Percentiles rank a stretch among this genome's conserved stretches.
phyloP scores from a whole-genome alignment of 2,797 vertebrate species.

The Saguinus oedipus region DNA sequence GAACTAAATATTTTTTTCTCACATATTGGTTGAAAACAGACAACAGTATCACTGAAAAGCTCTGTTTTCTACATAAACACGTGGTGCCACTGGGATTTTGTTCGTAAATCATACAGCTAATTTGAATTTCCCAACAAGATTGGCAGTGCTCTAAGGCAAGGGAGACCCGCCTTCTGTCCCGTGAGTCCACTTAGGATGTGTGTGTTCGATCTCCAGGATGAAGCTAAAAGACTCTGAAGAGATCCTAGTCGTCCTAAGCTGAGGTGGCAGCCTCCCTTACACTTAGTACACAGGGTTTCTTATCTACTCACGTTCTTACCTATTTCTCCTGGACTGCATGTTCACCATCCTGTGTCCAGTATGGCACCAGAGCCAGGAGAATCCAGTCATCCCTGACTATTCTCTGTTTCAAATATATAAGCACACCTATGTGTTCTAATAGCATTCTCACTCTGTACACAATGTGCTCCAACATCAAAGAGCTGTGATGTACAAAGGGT shows the following conservation, averaged over 20 bases:
- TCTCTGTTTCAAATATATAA: neutral
- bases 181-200: neutral
- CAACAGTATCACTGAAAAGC: neutral
- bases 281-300: neutral
- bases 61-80: neutral
- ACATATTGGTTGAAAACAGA: neutral
- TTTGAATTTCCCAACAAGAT: neutral
- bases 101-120: neutral
- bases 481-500: neutral
- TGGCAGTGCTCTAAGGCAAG: neutral
- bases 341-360: neutral
- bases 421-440: neutral
- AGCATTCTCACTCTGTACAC: neutral
- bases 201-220: neutral
- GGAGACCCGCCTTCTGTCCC: neutral
- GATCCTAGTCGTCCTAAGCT: neutral
- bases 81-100: neutral
- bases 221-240: neutral
- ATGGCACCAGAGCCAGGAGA: neutral
- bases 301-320: neutral
- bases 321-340: accelerated
- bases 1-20: neutral
- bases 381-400: neutral
- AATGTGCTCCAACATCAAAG: neutral
- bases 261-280: neutral